Conservation (phyloP, 2,888 invertebrate species). For the Nemapogon koenigi region DNA sequence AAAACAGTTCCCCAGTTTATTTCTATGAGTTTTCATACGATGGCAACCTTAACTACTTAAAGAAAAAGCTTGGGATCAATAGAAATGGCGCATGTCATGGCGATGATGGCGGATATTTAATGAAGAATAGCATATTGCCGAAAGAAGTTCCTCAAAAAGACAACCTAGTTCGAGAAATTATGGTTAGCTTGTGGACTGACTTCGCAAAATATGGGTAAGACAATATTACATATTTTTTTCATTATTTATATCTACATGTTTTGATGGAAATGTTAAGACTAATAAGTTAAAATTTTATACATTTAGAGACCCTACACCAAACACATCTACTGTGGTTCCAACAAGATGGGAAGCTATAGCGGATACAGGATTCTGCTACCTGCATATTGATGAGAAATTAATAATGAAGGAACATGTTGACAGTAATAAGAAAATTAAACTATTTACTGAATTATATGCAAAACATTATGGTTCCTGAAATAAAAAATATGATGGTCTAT, state of each 20-base stretch:
- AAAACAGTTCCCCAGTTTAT: constrained; percentile 49
- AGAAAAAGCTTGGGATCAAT: constrained; percentile 40
- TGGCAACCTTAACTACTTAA: constrained; percentile 58
- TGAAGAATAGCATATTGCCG: constrained; percentile 35
- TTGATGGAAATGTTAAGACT: no score
- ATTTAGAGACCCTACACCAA: constrained; percentile 49
- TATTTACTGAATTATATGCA: constrained; percentile 36
- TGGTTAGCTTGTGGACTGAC: constrained; percentile 68
- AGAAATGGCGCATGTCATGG: constrained; percentile 64
- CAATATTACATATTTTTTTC: not conserved
- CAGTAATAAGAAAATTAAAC: constrained; percentile 28
- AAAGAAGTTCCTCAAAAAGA: constrained; percentile 30
- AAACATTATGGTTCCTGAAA: constrained; percentile 16
- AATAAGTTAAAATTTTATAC: constrained; percentile 10
- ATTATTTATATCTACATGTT: not conserved
- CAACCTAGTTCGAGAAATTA: constrained; percentile 37
- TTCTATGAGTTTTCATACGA: constrained; percentile 66
- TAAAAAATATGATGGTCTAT: not conserved
- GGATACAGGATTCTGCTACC: constrained; percentile 25
- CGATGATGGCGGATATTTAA: constrained; percentile 67
- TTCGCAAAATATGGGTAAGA: constrained; percentile 65
- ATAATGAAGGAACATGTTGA: constrained; percentile 36
- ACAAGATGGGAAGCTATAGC: constrained; percentile 39
- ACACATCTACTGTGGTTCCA: constrained; percentile 25
- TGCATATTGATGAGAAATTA: constrained; percentile 36